Conservation (phyloP, 2,797 vertebrate species). For the Pogoniulus pusillus region DNA sequence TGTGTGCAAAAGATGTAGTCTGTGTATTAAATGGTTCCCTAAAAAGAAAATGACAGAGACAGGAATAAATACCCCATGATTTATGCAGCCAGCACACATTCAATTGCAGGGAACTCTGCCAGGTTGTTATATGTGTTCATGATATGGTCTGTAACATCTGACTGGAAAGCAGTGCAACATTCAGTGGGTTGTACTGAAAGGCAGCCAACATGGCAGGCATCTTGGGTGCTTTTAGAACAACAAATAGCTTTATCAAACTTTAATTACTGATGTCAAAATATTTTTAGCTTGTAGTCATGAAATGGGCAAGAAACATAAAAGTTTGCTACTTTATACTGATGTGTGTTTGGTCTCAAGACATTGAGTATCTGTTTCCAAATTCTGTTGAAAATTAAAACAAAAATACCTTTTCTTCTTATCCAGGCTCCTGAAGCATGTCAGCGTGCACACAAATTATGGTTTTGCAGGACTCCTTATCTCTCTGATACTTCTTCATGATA, state of each 20-base stretch:
- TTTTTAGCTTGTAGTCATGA: constrained; percentile 17
- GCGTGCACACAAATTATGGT: neutral
- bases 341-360: neutral
- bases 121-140: neutral
- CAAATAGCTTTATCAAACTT: neutral
- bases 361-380: neutral
- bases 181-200: neutral
- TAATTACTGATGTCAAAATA: constrained; percentile 19
- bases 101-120: neutral
- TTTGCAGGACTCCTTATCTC: neutral
- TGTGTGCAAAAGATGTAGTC: neutral
- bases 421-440: neutral
- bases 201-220: neutral
- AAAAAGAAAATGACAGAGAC: neutral
- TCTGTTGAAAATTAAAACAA: neutral
- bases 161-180: neutral
- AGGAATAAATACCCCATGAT: neutral
- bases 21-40: neutral
- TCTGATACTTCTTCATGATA: neutral
- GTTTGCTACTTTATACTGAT: neutral
- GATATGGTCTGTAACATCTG: neutral
- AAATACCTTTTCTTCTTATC: neutral
- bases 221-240: neutral
- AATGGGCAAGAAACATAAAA: neutral
- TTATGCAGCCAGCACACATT: neutral